Base-by-base conservation (phyloP, 1,140 invertebrate genomes). In the Ostrea denselamellosa region DNA sequence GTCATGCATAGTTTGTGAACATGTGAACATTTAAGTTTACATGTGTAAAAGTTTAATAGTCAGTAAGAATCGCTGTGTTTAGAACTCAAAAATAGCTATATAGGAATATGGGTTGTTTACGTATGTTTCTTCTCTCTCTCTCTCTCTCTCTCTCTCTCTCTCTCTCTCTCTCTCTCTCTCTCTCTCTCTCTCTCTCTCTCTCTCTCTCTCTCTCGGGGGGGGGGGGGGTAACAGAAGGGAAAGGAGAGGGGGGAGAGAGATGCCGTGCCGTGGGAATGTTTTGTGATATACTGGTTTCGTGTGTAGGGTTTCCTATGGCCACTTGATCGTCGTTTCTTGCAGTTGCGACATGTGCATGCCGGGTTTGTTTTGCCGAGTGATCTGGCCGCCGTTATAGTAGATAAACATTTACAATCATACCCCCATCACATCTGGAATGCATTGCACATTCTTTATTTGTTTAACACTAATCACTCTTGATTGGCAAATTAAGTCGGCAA, bases 381-480 rank as follows among this genome's bases (percentile, higher is more conserved):
- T 14, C 52, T 52, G 82, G 68, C 22, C 68, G 28, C 28, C 68
- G 12, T 34, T 77, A 83, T n/a, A 53, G n/a, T 83, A 54, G 44
- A 83, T 83, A 83, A 83, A 83, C 52, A 83, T 83, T 83, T 83
- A 52, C 52, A 83, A 83, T 83, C 82, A 83, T 83, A 83, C 22
- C 5, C 19, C 44, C 44, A 83, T 83, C 82, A 83, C 82, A 83
- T 83, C 82, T 83, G 82, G 82, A 53, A 83, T 83, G 82, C 25
- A 83, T 83, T 54, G 82, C 52, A 52, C 44, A 22, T 83, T 83
- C 82, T 83, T 83, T 83, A 83, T 83, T 83, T 83, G 82, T 83
- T 83, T 83, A 53, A 83, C 82, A 54, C 82, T 83, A 83, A 83
- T 83, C 82, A 83, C 82, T 83, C 52, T 83, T 83, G 82, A 83